Base-by-base conservation (phyloP, 2,113 vertebrate genomes). In the Pelecanus crispus region DNA sequence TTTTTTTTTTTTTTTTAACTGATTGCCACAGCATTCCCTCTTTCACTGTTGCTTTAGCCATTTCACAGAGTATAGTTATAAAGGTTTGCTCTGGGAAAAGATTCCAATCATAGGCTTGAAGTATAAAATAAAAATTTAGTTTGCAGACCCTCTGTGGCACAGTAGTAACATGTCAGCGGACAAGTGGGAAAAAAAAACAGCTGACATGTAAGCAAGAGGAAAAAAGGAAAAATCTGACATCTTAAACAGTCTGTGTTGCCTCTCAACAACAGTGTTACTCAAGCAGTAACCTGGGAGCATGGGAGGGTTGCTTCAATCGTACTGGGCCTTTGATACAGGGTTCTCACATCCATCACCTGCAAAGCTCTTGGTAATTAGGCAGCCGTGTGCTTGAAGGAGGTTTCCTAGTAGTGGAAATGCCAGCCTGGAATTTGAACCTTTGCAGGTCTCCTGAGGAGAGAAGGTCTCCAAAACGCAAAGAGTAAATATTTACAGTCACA, bases 361-460 rank as follows among this genome's bases (percentile, higher is more conserved):
- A 70, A 84, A 92, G 31, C 77, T 78, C 52, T 38, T 47, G 58
- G 81, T 52, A 66, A 45, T 66, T 29, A 70, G 67, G 63, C 53
- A 74, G 59, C 61, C 25, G 9, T 7, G 22, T 58, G n/a, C 32
- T 74, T n/a, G 32, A 82, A 62, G 12, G n/a, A 89, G 32, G 29
- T 87, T 91, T 96, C 87, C 81, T 45, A 87, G 50, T 28, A 74
- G 65, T 74, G 52, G 84, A 96, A 81, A 81, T 24, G 31, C 61
- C 52, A 90, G 66, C 26, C 55, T 83, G 72, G 75, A 88, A 96
- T 91, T 58, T 28, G 62, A 95, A 83, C 58, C 13, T 61, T n/a
- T 75, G 34, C 0, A 2, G 11, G 31, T 81, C 50, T 94, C 63
- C 34, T 0, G 4, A 89, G 42, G 34, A 94, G 8, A 34, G 29